phyloP scores from a whole-genome alignment of 2,797 vertebrate species.

The Sandelia bainsii region DNA sequence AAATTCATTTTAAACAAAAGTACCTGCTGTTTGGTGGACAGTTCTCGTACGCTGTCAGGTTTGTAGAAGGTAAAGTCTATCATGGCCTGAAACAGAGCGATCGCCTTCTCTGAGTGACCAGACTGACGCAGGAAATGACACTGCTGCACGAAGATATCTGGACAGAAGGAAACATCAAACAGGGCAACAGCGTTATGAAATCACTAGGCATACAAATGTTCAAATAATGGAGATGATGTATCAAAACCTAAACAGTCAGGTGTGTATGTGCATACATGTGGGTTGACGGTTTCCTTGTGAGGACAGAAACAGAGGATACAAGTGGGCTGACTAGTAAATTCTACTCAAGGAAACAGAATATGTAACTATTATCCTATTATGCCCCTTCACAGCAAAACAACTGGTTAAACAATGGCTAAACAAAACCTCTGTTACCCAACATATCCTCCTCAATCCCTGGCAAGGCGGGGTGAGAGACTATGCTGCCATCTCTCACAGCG shows the following conservation, averaged over 20 bases:
- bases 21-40: conserved; percentile 81
- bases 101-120: conserved; percentile 91
- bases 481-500: conserved; percentile 91
- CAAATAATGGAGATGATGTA: not conserved
- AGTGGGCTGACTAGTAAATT: not conserved
- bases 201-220: not conserved
- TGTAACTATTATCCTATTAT: not conserved
- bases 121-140: conserved; percentile 93
- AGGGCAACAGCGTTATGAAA: not conserved
- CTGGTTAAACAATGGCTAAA: not conserved
- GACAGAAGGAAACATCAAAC: conserved; percentile 2
- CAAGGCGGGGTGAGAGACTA: conserved; percentile 91
- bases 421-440: conserved; percentile 85
- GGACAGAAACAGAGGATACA: not conserved
- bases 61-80: conserved; percentile 93
- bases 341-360: not conserved
- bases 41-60: conserved; percentile 87
- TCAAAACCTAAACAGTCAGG: not conserved
- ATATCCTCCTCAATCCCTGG: conserved; percentile 90
- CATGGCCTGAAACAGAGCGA: conserved; percentile 92
- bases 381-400: not conserved
- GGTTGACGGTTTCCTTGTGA: not conserved
- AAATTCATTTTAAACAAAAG: not conserved
- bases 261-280: not conserved
- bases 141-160: conserved; percentile 91